Percentiles rank a stretch among this genome's conserved stretches.
Conservation (phyloP, 2,113 vertebrate species). For the Lasiurus borealis region DNA sequence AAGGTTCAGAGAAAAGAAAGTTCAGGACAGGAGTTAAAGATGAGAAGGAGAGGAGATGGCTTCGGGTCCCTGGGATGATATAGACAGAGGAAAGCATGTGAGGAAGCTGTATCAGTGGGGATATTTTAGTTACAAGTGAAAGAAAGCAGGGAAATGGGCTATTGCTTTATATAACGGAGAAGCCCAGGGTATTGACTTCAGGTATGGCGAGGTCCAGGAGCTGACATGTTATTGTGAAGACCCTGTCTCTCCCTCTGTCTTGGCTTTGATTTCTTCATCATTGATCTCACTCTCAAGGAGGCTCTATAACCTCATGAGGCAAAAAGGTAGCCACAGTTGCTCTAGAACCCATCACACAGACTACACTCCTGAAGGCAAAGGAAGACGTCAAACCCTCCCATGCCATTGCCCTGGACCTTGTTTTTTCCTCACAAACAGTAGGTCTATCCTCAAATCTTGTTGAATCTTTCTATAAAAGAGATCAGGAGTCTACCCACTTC, state of each 20-base stretch:
- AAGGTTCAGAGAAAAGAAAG: background rate
- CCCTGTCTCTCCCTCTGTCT: background rate
- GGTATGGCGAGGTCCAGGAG: background rate
- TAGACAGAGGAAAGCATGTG: background rate
- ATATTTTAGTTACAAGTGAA: background rate
- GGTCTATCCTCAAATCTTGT: background rate
- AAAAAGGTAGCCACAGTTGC: background rate
- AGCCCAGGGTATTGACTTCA: background rate
- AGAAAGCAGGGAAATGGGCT: background rate
- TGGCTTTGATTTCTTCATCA: background rate
- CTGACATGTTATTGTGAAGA: background rate
- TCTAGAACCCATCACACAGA: background rate
- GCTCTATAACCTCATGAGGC: background rate
- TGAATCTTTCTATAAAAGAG: background rate
- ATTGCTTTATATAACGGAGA: background rate
- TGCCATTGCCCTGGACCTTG: background rate
- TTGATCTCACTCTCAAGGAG: background rate
- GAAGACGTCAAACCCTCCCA: background rate
- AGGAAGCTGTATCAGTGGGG: background rate
- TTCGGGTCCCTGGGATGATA: background rate
- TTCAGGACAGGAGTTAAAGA: background rate
- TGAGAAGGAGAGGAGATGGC: background rate
- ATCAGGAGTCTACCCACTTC: background rate
- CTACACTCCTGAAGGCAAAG: background rate
- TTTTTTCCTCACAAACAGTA: background rate